Evolutionary conservation across 2,113 vertebrate genomes (phyloP).

Genomic region (Chloropsis cyanopogon): DNA sequence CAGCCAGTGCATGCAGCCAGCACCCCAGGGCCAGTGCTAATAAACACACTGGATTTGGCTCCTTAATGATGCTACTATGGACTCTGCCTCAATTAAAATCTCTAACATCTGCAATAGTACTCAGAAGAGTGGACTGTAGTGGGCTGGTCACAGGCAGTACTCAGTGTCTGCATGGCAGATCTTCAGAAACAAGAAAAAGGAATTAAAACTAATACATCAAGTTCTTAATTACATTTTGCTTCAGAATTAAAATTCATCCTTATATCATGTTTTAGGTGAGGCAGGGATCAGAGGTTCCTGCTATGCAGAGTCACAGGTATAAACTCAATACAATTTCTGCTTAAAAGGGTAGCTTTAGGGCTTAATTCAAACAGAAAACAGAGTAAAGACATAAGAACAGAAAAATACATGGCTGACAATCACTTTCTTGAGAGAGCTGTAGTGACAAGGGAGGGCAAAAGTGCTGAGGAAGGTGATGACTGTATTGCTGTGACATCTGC

Average conservation of each 20-base stretch:
- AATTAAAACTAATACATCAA: not conserved
- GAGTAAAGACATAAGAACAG: not conserved
- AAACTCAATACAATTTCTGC: not conserved
- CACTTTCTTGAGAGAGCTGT: not conserved
- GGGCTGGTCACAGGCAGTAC: not conserved
- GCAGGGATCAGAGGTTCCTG: not conserved
- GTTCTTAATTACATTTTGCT: not conserved
- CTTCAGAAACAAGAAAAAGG: not conserved
- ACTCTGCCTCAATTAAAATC: not conserved
- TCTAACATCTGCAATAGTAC: not conserved
- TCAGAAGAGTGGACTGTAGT: not conserved
- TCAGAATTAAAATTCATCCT: not conserved
- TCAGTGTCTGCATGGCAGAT: not conserved
- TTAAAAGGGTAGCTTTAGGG: not conserved
- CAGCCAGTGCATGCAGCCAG: not conserved
- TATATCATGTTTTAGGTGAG: not conserved
- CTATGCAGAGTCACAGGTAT: not conserved
- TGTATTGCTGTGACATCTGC: slow-evolving; percentile 36
- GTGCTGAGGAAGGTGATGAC: slow-evolving; percentile 21
- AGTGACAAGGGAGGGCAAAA: slow-evolving; percentile 40
- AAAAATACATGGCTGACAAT: not conserved
- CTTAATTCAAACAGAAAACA: not conserved
- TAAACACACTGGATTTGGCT: not conserved
- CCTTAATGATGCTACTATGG: not conserved
- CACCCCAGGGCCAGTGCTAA: too few species aligned